These are phyloP conservation scores for Matsumurasca onukii DNA, from an alignment of 1,140 invertebrate genomes.

Conservation along the genomic window DNA sequence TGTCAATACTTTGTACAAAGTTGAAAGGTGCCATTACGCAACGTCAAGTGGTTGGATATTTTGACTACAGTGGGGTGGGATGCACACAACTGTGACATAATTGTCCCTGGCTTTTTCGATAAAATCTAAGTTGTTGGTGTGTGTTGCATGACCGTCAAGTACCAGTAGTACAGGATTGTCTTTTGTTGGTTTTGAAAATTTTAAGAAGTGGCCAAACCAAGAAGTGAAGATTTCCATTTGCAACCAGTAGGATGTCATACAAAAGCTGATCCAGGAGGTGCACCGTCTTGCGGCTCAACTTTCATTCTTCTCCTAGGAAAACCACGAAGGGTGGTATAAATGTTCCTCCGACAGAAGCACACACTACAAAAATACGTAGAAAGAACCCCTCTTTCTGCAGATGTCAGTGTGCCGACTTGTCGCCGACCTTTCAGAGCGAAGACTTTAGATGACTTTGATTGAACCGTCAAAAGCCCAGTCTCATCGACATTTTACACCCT, in stretches of 20 bases:
- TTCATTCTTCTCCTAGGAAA: conserved; percentile 44
- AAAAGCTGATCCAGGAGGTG: conserved; percentile 44
- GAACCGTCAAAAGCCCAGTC: conserved; percentile 47
- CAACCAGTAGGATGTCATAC: conserved; percentile 43
- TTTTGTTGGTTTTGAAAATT: conserved; percentile 40
- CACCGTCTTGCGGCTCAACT: conserved; percentile 43
- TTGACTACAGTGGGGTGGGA: conserved; percentile 47
- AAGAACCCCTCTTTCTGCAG: conserved; percentile 41
- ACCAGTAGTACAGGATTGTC: conserved; percentile 43
- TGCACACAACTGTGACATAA: conserved; percentile 37
- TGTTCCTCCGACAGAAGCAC: conserved; percentile 44
- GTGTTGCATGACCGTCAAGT: conserved; percentile 45
- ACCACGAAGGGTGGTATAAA: conserved; percentile 47
- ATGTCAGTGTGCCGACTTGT: conserved; percentile 40
- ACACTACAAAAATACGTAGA: conserved; percentile 40
- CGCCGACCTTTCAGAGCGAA: conserved; percentile 43
- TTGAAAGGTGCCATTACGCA: conserved; percentile 45
- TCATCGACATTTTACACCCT: conserved; percentile 48
- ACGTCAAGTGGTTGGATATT: conserved; percentile 50
- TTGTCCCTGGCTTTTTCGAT: conserved; percentile 40
- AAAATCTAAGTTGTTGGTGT: conserved; percentile 46
- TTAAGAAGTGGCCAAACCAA: conserved; percentile 45
- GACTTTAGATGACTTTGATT: conserved; percentile 39
- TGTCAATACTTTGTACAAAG: conserved; percentile 40
- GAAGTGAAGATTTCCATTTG: conserved; percentile 43